Base-by-base conservation (phyloP, 1,140 invertebrate species). In the Drosophila miranda region DNA sequence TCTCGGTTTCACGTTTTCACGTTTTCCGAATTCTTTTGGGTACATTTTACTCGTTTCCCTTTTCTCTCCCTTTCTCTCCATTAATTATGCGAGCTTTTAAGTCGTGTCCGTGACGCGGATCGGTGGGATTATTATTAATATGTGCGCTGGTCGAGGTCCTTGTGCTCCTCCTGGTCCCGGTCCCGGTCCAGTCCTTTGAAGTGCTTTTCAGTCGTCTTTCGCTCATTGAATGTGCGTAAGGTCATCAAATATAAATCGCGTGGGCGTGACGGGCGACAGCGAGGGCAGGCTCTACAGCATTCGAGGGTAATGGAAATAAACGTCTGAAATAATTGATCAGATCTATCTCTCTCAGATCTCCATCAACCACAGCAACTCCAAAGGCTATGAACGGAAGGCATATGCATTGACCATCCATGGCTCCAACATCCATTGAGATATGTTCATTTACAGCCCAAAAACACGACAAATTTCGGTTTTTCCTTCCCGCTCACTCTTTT, bases 241-340 rank as follows among this genome's bases (percentile, higher is more conserved):
- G 53, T 69, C 63, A 76, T 82, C 69, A 81, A 78, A 82, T 81
- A 82, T 74, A 81, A 73, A 83, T 78, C 84, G 55, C 51, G 16
- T 46, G 48, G 48, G 67, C 44, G 54, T 50, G 19, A 42, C 34
- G 42, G 64, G 50, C 34, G 28, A 11, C 41, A 34, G 34, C 54
- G 72, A 60, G 72, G 49, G 55, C 11, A 3, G 34, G 14, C 52
- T 13, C 11, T n/a, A 8, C 3, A 42, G 38, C n/a, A n/a, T 3
- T 9, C 30, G 19, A 19, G 30, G 30, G 8, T 9, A 30, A 30
- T 30, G 26, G 19, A 2, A 19, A 19, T 19, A 19, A 2, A 19
- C 2, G 6, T 26, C 26, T 26, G 28, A 28, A 30, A 9, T 19
- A 1, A 19, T 19, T 19, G 19, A 19, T 16, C 16, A 16, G 16